Evolutionary conservation across 2,888 invertebrate species (phyloP).

Genomic region (Sinopyrophorus schimmeli): DNA sequence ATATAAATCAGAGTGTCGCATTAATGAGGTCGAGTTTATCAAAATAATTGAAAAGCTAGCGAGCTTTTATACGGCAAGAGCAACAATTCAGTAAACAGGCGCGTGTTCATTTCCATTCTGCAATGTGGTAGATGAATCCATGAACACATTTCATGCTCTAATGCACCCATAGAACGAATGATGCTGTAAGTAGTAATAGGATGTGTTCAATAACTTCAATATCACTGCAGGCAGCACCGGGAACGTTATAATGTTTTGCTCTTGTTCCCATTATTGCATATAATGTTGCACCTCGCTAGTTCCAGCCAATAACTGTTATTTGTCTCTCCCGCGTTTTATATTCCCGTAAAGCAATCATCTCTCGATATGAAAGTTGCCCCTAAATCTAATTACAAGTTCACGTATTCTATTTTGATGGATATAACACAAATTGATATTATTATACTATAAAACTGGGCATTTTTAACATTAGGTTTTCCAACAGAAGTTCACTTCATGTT

Average conservation of each 20-base stretch:
- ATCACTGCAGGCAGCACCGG: slow-evolving; percentile 13
- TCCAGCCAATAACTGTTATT: too few relatives aligned
- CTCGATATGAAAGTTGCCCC: too few relatives aligned
- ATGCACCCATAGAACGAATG: slow-evolving; percentile 14
- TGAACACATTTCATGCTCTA: slow-evolving; percentile 17
- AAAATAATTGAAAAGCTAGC: slow-evolving; percentile 1
- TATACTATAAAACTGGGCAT: too few relatives aligned
- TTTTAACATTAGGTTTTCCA: too few relatives aligned
- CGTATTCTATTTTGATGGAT: too few relatives aligned
- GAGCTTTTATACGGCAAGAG: not conserved
- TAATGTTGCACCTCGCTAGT: slow-evolving; percentile 4
- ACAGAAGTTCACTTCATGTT: too few relatives aligned
- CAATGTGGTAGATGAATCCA: slow-evolving; percentile 13
- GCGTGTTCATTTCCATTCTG: slow-evolving; percentile 18
- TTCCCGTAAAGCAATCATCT: too few relatives aligned
- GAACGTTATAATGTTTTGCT: slow-evolving; percentile 8
- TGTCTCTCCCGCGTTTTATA: too few relatives aligned
- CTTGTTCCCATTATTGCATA: slow-evolving; percentile 7
- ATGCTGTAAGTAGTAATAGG: slow-evolving; percentile 19
- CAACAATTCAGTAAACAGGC: not conserved
- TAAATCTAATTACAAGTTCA: too few relatives aligned
- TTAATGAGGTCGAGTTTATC: not conserved
- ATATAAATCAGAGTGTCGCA: not conserved
- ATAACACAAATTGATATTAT: too few relatives aligned
- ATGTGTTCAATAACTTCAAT: slow-evolving; percentile 24